These are phyloP conservation scores for Physeter macrocephalus DNA, from an alignment of 2,113 vertebrate genomes.

Conservation along the genomic window DNA sequence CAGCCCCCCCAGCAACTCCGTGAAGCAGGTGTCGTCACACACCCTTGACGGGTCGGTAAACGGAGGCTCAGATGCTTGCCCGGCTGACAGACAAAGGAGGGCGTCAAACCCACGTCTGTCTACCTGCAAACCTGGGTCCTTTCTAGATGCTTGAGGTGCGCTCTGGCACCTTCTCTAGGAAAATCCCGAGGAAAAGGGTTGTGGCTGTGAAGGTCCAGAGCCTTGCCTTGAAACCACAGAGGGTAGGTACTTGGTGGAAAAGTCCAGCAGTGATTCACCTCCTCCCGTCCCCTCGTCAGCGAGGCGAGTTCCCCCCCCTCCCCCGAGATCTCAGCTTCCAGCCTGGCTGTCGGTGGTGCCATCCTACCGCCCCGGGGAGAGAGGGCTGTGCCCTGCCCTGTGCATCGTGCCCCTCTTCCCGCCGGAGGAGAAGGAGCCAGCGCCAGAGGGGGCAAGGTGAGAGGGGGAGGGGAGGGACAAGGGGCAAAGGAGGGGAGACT, in stretches of 20 bases:
- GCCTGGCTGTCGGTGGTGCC: background rate
- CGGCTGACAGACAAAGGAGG: background rate
- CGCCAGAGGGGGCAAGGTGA: background rate
- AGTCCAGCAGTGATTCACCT: conserved; percentile 70
- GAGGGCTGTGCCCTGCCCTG: background rate
- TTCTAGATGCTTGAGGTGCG: background rate
- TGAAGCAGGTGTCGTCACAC: background rate
- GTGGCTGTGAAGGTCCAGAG: background rate
- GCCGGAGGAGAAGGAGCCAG: background rate
- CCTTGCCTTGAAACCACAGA: conserved; percentile 37
- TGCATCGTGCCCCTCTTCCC: background rate
- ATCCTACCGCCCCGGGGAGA: background rate
- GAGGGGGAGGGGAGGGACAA: background rate
- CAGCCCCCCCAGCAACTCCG: background rate
- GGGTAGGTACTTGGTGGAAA: conserved; percentile 70
- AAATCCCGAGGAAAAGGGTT: conserved; percentile 55
- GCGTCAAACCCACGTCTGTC: background rate
- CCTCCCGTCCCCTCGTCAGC: conserved; percentile 20
- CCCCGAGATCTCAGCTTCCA: background rate
- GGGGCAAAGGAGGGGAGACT: background rate
- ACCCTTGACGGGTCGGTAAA: background rate
- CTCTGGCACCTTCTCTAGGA: conserved; percentile 52
- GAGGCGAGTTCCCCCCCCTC: conserved; percentile 43
- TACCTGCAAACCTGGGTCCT: background rate
- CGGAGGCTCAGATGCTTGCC: background rate